Conservation (phyloP, 2,888 invertebrate genomes). For the Synergus gifuensis region DNA sequence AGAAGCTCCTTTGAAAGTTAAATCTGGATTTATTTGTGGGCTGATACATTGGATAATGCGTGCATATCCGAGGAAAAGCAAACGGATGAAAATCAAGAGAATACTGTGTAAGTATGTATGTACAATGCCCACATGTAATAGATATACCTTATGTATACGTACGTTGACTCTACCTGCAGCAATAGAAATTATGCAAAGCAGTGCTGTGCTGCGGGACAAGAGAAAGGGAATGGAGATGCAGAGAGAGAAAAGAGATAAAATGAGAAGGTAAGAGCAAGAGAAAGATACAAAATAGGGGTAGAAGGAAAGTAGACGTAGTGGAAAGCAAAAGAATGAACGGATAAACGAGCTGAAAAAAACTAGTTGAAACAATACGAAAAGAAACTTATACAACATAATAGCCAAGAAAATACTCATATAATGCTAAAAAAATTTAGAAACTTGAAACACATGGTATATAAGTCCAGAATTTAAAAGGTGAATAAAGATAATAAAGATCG, state of each 20-base stretch:
- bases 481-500: not conserved
- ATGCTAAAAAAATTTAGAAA: constrained; percentile 1
- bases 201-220: constrained; percentile 53
- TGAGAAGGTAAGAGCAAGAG: constrained; percentile 46
- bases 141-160: constrained; percentile 52
- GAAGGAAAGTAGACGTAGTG: constrained; percentile 44
- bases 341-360: constrained; percentile 8
- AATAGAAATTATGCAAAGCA: constrained; percentile 66
- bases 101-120: constrained; percentile 43
- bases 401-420: constrained; percentile 30
- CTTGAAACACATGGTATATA: not conserved
- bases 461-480: not conserved
- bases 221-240: constrained; percentile 43
- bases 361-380: not conserved
- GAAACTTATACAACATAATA: constrained; percentile 2
- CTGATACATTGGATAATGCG: constrained; percentile 47
- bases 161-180: constrained; percentile 60
- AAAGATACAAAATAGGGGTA: constrained; percentile 14
- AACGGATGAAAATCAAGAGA: constrained; percentile 32
- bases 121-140: constrained; percentile 45
- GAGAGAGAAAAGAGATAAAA: constrained; percentile 47
- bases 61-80: not conserved
- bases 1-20: not conserved
- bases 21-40: constrained; percentile 14
- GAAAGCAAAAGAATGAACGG: constrained; percentile 43